Percentiles rank a stretch among this genome's conserved stretches.
Conservation (phyloP, 2,797 vertebrate genomes). For the Tauraco hartlaubi region DNA sequence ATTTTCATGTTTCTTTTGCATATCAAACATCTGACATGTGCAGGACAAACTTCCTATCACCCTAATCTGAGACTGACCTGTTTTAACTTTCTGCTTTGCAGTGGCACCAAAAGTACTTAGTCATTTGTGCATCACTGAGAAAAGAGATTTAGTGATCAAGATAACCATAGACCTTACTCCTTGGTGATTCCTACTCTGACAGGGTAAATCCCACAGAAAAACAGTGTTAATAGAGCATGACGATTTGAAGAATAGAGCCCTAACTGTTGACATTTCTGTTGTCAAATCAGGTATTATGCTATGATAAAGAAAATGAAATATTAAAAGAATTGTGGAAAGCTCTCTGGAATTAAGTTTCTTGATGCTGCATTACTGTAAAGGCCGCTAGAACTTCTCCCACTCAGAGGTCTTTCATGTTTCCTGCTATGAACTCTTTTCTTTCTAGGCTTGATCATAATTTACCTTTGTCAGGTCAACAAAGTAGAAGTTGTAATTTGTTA, state of each 20-base stretch:
- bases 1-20: slow-evolving; percentile 32
- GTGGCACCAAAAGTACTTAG: slow-evolving; percentile 65
- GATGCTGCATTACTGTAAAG: slow-evolving; percentile 69
- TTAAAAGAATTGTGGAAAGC: slow-evolving; percentile 62
- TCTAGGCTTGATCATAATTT: slow-evolving; percentile 64
- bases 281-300: slow-evolving; percentile 74
- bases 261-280: slow-evolving; percentile 79
- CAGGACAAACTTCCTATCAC: neutral
- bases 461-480: slow-evolving; percentile 59
- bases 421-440: slow-evolving; percentile 65
- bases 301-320: slow-evolving; percentile 75
- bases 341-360: slow-evolving; percentile 72
- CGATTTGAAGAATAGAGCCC: slow-evolving; percentile 76
- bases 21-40: neutral
- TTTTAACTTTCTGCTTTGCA: slow-evolving; percentile 67
- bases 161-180: slow-evolving; percentile 74
- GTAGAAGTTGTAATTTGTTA: slow-evolving; percentile 58
- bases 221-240: slow-evolving; percentile 77
- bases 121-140: slow-evolving; percentile 76
- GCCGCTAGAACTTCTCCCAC: slow-evolving; percentile 46
- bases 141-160: slow-evolving; percentile 77
- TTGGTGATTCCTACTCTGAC: slow-evolving; percentile 76
- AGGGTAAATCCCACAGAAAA: slow-evolving; percentile 80
- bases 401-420: slow-evolving; percentile 69
- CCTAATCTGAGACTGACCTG: slow-evolving; percentile 35